Evolutionary conservation across 2,113 vertebrate species (phyloP).

Genomic region (western clawed frog (Xenopus tropicalis)): DNA sequence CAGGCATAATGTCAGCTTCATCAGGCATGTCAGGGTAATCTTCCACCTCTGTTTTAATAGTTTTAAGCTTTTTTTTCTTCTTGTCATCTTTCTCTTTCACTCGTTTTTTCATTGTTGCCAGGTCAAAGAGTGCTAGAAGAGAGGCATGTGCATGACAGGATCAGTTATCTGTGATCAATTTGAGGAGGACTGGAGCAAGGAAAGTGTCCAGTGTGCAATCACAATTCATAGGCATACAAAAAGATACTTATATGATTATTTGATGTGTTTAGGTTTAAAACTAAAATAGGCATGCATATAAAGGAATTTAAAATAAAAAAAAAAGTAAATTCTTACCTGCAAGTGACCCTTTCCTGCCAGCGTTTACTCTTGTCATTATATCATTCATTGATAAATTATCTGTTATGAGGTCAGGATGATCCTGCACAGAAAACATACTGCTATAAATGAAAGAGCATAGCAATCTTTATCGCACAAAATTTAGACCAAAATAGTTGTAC

Average conservation of each 20-base stretch:
- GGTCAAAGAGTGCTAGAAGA: conserved; percentile 75
- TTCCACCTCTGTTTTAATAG: conserved; percentile 84
- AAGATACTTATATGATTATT: too few species aligned
- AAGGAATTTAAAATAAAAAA: too few species aligned
- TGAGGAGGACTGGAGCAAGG: background rate
- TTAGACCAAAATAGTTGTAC: too few species aligned
- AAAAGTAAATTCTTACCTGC: conserved; percentile 66
- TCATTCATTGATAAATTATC: conserved; percentile 87
- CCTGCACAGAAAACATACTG: conserved; percentile 61
- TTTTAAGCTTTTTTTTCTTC: conserved; percentile 84
- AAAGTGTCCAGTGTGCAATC: background rate
- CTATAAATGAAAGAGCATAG: too few species aligned
- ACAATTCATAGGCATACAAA: too few species aligned
- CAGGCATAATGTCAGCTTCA: conserved; percentile 61
- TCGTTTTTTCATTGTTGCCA: conserved; percentile 85
- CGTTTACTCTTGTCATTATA: conserved; percentile 87
- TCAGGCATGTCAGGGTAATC: conserved; percentile 77
- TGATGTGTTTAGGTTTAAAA: too few species aligned
- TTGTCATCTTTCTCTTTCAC: conserved; percentile 85
- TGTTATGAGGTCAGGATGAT: conserved; percentile 88
- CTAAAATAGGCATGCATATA: too few species aligned
- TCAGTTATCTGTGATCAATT: background rate
- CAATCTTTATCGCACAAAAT: too few species aligned
- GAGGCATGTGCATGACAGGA: background rate
- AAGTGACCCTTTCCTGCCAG: conserved; percentile 83